Base-by-base conservation (phyloP, 2,113 vertebrate genomes). In the Delphinus delphis region DNA sequence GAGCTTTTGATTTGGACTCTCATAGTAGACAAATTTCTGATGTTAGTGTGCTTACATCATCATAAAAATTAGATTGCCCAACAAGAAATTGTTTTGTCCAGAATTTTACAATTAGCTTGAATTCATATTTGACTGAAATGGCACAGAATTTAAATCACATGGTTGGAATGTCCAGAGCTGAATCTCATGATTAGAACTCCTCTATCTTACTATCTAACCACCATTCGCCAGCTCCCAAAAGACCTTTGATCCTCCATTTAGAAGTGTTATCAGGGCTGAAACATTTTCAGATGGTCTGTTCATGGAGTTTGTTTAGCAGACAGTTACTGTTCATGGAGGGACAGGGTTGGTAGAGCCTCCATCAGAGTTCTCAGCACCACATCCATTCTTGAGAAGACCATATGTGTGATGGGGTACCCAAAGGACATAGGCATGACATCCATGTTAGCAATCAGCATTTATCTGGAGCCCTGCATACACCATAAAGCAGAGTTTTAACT, bases 401-500 rank as follows among this genome's bases (percentile, higher is more conserved):
- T 50, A 53, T 1, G 3, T 86, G 17, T 41, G 65, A 74, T 4
- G 63, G 5, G 41, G 4, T 97, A 33, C 81, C 67, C 36, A 55
- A 58, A 44, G 84, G 93, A 97, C 38, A 97, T 50, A 92, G 65
- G 73, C 26, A 28, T 15, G 33, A 88, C 90, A 97, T n/a, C 55
- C 68, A 88, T 3, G n/a, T 94, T 92, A 97, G 68, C 77, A 86
- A 62, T 95, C n/a, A 95, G 70, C 68, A 84, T 98, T 97, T 98
- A 65, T 86, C 83, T 96, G 62, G 68, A 95, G 38, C 91, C 97
- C 95, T 92, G 26, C 85, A 96, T 97, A 85, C 88, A 93, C 71
- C 95, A 96, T 96, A 98, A 98, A 98, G 81, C 81, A 97, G 93
- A 58, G 60, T 14, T 98, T 98, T 97, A 97, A 93, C 96, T 98